Conservation (phyloP, 2,888 invertebrate species). For the Kryphioiulus occultus region DNA sequence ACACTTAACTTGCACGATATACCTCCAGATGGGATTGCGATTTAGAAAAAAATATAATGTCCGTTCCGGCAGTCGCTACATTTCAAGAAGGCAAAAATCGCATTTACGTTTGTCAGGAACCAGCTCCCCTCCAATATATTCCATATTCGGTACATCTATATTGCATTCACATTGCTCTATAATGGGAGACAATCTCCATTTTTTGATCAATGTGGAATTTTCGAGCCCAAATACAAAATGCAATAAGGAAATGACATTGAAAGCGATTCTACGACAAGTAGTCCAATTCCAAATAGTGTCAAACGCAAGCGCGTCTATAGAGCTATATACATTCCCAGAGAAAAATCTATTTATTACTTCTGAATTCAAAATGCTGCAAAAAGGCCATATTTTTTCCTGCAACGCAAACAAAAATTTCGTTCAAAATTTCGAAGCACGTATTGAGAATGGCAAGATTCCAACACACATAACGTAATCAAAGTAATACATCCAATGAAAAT, state of each 20-base stretch:
- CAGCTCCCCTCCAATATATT: background rate
- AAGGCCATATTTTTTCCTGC: background rate
- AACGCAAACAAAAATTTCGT: background rate
- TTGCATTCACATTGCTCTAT: background rate
- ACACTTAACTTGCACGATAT: background rate
- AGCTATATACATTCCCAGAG: background rate
- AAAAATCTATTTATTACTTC: background rate
- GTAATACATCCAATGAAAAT: too few species aligned
- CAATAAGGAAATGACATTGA: background rate
- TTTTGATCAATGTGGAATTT: slow-evolving; percentile 4
- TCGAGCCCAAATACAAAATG: slow-evolving; percentile 25
- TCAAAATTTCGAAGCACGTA: background rate
- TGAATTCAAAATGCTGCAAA: slow-evolving; percentile 2
- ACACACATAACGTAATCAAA: background rate
- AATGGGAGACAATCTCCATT: slow-evolving; percentile 26
- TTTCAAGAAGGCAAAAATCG: background rate
- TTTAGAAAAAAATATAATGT: background rate
- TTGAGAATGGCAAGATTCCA: background rate
- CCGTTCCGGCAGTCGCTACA: background rate
- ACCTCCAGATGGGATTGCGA: background rate
- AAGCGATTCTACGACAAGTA: slow-evolving; percentile 13
- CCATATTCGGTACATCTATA: too few species aligned
- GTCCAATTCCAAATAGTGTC: slow-evolving; percentile 29
- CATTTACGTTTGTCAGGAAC: background rate
- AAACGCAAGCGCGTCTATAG: background rate